Evolutionary conservation across 1,140 invertebrate genomes (phyloP).

Genomic region (Drosophila bifasciata): DNA sequence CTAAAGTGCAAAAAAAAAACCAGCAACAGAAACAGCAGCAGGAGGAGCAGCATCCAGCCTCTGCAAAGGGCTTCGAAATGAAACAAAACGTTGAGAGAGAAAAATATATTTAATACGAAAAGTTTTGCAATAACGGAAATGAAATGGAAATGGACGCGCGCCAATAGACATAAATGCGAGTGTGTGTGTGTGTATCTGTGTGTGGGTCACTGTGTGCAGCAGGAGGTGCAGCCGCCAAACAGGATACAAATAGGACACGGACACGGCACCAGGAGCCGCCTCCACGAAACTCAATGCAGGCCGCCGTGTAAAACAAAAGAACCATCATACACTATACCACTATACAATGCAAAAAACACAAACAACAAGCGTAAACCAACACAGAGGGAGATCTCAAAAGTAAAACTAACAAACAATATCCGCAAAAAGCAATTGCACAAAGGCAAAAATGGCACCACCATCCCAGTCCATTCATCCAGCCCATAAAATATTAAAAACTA

Average conservation of each 20-base stretch:
- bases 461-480: constrained; percentile 16
- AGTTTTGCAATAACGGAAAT: constrained; percentile 82
- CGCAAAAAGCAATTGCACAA: constrained; percentile 80
- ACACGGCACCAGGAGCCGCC: constrained; percentile 60
- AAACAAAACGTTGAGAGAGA: constrained; percentile 71
- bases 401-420: constrained; percentile 81
- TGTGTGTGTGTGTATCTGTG: constrained; percentile 43
- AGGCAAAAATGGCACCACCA: constrained; percentile 56
- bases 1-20: constrained; percentile 78
- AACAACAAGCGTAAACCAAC: constrained; percentile 33
- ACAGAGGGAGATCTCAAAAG: constrained; percentile 67
- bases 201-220: constrained; percentile 29
- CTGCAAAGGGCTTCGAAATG: constrained; percentile 68
- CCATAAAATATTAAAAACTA: constrained; percentile 56
- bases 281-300: constrained; percentile 63
- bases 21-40: constrained; percentile 45
- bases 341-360: constrained; percentile 64
- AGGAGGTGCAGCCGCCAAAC: constrained; percentile 33
- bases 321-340: too few relatives aligned
- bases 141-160: constrained; percentile 82
- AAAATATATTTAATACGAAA: constrained; percentile 83
- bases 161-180: constrained; percentile 81
- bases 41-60: not conserved
- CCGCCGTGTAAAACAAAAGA: constrained; percentile 72
- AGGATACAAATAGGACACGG: constrained; percentile 81